A percentile compares a stretch with the other conserved stretches of the same genome.
Conservation (phyloP, 2,113 vertebrate genomes). For the Cervus canadensis region DNA sequence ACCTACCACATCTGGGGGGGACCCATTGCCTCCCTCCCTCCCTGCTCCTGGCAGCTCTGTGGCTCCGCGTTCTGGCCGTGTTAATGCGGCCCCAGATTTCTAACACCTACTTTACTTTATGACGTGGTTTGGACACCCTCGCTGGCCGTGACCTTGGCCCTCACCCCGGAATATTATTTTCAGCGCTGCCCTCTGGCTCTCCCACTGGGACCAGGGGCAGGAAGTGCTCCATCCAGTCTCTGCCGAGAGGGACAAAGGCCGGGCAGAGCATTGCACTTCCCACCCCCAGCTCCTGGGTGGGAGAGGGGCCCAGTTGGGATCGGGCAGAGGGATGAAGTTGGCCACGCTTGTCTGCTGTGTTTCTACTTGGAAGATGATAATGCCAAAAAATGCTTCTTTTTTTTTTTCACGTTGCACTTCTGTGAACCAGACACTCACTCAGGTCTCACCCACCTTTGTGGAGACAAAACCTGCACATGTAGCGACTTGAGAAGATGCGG, state of each 20-base stretch:
- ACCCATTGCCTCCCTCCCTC: rapidly evolving
- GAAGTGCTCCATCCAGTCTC: not conserved
- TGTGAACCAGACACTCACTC: not conserved
- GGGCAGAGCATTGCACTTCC: too few relatives aligned
- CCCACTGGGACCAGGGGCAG: not conserved
- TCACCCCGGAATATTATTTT: slow-evolving; percentile 56
- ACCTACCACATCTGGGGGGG: not conserved
- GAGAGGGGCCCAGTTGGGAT: rapidly evolving
- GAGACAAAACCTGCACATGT: not conserved
- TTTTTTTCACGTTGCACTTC: not conserved
- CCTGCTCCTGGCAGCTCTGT: not conserved
- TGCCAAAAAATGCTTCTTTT: rapidly evolving
- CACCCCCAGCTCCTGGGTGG: rapidly evolving
- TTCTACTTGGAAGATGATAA: rapidly evolving
- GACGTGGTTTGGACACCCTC: slow-evolving; percentile 27
- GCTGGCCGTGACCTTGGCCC: slow-evolving; percentile 48
- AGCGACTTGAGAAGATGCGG: not conserved
- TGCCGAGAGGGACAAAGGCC: not conserved
- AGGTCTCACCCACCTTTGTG: not conserved
- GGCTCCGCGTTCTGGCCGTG: not conserved
- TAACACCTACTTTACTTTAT: slow-evolving; percentile 41
- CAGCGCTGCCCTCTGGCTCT: not conserved
- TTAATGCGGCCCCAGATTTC: not conserved
- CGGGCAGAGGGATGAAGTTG: not conserved
- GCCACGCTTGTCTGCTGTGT: rapidly evolving